phyloP scores from a whole-genome alignment of 2,113 vertebrate genomes.

The Myodes glareolus region DNA sequence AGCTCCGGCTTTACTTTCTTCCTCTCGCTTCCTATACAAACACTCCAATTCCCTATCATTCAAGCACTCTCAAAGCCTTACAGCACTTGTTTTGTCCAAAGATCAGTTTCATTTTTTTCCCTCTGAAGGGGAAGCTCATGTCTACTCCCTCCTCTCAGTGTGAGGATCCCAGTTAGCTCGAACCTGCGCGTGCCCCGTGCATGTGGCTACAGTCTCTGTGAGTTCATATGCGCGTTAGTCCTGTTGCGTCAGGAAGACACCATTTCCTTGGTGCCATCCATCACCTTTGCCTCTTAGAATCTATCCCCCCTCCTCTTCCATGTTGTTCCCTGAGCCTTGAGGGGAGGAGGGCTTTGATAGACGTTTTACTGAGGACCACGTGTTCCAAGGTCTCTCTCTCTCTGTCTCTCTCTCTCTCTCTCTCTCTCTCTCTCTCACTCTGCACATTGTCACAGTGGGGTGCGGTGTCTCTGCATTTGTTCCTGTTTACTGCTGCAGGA shows the following conservation, averaged over 20 bases:
- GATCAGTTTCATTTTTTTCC: background rate
- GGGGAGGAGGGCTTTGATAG: background rate
- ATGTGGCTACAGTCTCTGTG: background rate
- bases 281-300: background rate
- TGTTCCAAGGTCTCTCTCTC: background rate
- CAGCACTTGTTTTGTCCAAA: background rate
- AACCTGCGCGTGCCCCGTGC: background rate
- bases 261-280: background rate
- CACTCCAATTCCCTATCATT: background rate
- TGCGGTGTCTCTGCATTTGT: background rate
- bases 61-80: background rate
- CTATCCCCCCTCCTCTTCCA: background rate
- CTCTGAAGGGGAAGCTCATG: no score
- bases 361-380: background rate
- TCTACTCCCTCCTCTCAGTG: background rate
- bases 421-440: background rate
- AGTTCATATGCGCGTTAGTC: background rate
- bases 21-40: background rate
- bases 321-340: background rate
- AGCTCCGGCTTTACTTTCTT: background rate
- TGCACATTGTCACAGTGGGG: background rate
- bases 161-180: background rate
- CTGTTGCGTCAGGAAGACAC: background rate
- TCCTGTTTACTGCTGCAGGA: background rate
- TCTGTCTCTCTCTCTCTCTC: background rate